Evolutionary conservation across 2,888 invertebrate species (phyloP), one percentile per base, ranked within the genome.

Genomic region (Seira ritae): DNA sequence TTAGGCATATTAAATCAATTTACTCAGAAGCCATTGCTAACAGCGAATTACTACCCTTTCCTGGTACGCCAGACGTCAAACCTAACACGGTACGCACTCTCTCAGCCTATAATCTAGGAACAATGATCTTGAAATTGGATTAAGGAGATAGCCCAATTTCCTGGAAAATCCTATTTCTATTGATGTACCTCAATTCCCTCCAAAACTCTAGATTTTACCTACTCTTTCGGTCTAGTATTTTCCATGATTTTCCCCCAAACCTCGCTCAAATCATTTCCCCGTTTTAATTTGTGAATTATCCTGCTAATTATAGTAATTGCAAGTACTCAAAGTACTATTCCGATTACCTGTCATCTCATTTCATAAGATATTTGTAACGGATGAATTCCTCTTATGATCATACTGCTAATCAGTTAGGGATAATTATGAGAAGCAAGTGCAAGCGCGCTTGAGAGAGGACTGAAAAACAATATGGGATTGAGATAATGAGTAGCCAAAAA

Each of bases 1-100:
- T 31, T 73, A 10, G 24, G 37, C 73, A 31, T 62, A 71, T 62
- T 62, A 73, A 73, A 73, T 62, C 62, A 73, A 62, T 73, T 73
- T 73, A 37, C 73, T 62, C 15, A n/a, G 24, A 70, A 70, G 20
- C 10, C 46, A 69, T 19, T 69, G 23, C 19, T 55, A 12, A 55
- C 15, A 12, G 3, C 15, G 15, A 55, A 55, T 55, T n/a, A 15
- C 55, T 3, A 55, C 55, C 17, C 3, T 55, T 55, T 55, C 17
- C 17, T 42, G 42, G 42, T 12, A 42, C 42, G 42, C 42, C 42
- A n/a, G n/a, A n/a, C n/a, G n/a, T n/a, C n/a, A n/a, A n/a, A n/a
- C n/a, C n/a, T n/a, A n/a, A n/a, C n/a, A n/a, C n/a, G n/a, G n/a
- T n/a, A n/a, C n/a, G n/a, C n/a, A n/a, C n/a, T n/a, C n/a, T n/a